phyloP scores from a whole-genome alignment of 1,140 invertebrate genomes.

The Whitmania pigra region DNA sequence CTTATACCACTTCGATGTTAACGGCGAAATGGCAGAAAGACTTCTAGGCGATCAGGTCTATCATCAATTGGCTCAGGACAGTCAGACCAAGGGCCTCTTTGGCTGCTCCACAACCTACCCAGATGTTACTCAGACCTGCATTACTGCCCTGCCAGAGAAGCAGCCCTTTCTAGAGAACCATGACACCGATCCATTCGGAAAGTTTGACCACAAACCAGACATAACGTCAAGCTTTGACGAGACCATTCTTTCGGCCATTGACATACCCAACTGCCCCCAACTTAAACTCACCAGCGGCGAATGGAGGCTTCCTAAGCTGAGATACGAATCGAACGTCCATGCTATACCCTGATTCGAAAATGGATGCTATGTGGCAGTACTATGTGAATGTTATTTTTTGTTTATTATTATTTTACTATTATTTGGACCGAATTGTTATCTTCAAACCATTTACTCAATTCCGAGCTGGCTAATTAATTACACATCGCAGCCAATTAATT shows the following conservation, averaged over 20 bases:
- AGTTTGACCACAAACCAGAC: neutral
- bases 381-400: no score
- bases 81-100: neutral
- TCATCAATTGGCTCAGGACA: neutral
- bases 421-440: no score
- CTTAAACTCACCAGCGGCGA: neutral
- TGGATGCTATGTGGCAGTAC: no score
- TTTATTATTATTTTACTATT: no score
- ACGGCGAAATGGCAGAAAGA: no score
- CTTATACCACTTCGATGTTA: neutral
- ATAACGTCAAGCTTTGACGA: neutral
- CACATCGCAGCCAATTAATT: no score
- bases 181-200: neutral
- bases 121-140: conserved; percentile 10
- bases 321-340: no score
- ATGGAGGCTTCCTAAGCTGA: neutral
- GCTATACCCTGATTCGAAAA: no score
- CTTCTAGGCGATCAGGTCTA: neutral
- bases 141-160: no score
- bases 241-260: neutral
- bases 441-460: no score
- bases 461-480: no score
- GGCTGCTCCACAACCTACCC: neutral
- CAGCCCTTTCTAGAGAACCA: neutral
- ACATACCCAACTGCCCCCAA: conserved; percentile 3